Conservation (phyloP, 2,113 vertebrate species). For the Pachypanchax playfairii region DNA sequence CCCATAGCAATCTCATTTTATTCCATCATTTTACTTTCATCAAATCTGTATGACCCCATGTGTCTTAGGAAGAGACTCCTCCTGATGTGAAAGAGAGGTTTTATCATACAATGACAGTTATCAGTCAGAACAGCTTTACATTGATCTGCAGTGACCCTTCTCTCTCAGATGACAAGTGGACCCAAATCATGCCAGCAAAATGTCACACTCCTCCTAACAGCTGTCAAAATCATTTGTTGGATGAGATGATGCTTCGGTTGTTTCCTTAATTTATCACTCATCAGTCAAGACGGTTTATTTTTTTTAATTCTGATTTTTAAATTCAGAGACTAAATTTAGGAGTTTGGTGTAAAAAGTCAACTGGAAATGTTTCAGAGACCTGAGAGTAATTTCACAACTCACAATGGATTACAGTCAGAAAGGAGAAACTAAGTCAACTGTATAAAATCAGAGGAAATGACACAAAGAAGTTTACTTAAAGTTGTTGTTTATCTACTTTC, state of each 20-base stretch:
- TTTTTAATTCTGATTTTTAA: not conserved
- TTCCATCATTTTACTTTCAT: not conserved
- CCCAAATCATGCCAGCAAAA: not conserved
- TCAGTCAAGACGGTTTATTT: not conserved
- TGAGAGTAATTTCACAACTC: not conserved
- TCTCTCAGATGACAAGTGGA: not conserved
- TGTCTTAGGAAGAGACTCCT: not conserved
- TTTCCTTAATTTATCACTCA: not conserved
- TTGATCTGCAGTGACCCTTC: slow-evolving; percentile 1
- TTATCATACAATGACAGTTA: not conserved
- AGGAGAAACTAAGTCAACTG: not conserved
- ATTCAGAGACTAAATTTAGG: not conserved
- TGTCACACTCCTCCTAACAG: not conserved
- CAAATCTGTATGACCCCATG: not conserved
- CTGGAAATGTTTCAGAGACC: not conserved
- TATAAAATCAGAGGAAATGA: not conserved
- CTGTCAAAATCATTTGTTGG: not conserved
- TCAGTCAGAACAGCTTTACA: slow-evolving; percentile 4
- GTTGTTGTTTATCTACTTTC: not conserved
- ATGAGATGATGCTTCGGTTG: not conserved
- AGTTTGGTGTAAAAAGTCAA: not conserved
- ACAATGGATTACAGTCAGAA: not conserved
- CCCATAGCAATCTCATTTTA: not conserved
- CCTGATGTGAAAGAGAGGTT: not conserved
- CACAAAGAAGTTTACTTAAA: not conserved